These are phyloP conservation scores for Lymantria dispar DNA, from an alignment of 2,888 invertebrate genomes.

Conservation along the genomic window DNA sequence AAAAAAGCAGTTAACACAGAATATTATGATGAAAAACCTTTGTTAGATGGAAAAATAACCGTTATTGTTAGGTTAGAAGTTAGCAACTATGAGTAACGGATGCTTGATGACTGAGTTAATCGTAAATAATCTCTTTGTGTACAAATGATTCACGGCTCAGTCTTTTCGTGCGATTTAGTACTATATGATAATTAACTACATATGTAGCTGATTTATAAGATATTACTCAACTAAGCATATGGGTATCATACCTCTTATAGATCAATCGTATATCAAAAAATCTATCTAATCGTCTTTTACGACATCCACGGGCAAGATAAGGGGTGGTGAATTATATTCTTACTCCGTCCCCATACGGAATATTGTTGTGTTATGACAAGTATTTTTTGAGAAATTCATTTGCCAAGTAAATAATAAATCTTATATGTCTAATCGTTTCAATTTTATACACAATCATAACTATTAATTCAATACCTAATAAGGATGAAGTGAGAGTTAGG, in stretches of 20 bases:
- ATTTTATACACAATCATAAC: neutral
- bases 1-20: constrained; percentile 14
- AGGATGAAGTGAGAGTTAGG: neutral
- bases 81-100: constrained; percentile 17
- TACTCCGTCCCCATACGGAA: too few species aligned
- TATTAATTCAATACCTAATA: neutral
- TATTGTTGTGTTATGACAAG: too few species aligned
- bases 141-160: constrained; percentile 18
- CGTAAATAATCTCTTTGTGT: constrained; percentile 17
- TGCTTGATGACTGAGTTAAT: constrained; percentile 17
- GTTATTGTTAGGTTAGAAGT: constrained; percentile 6
- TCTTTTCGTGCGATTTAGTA: constrained; percentile 4
- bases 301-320: too few species aligned
- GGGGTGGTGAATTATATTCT: too few species aligned
- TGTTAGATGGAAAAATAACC: constrained; percentile 20
- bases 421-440: too few species aligned
- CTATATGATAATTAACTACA: neutral
- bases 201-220: neutral
- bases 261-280: too few species aligned
- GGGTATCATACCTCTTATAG: too few species aligned
- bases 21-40: constrained; percentile 13
- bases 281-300: too few species aligned
- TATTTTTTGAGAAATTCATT: too few species aligned
- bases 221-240: too few species aligned
- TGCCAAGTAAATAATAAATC: too few species aligned